These are phyloP conservation scores for Stylophora pistillata DNA, from an alignment of 64 coral and sea anemone genomes.

Conservation along the genomic window DNA sequence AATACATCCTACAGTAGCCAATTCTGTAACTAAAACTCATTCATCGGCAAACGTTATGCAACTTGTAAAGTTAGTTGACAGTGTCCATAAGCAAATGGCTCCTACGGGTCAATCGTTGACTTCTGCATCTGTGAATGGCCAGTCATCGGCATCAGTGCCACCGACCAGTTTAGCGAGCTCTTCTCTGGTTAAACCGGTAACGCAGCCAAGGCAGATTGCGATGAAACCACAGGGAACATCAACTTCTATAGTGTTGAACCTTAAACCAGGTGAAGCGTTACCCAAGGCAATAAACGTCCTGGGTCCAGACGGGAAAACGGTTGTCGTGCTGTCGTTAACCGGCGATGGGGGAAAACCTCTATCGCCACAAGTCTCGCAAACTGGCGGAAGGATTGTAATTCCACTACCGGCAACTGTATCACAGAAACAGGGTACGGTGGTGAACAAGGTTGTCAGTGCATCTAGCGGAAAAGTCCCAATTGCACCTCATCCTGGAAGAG, in stretches of 20 bases:
- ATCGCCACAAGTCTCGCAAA: background rate
- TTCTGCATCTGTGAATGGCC: background rate
- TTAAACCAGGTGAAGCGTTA: slow-evolving; percentile 24
- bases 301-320: slow-evolving; percentile 20
- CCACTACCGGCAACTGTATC: background rate
- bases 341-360: slow-evolving; percentile 21
- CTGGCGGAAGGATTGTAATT: slow-evolving; percentile 23
- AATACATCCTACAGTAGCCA: background rate
- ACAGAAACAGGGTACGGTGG: background rate
- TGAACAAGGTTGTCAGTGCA: background rate
- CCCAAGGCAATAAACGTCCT: slow-evolving; percentile 33
- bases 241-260: slow-evolving; percentile 22
- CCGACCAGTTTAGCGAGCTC: background rate
- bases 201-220: slow-evolving; percentile 19
- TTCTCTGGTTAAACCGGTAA: background rate
- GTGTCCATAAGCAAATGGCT: background rate
- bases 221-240: slow-evolving; percentile 10
- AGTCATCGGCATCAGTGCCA: background rate
- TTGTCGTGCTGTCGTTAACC: slow-evolving; percentile 5
- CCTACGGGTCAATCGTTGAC: background rate
- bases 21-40: background rate
- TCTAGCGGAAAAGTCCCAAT: slow-evolving; percentile 6
- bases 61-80: slow-evolving; percentile 10
- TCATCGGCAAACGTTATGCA: background rate
- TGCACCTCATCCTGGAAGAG: slow-evolving; percentile 13